These are phyloP conservation scores for Homarus gammarus DNA, from an alignment of 2,888 invertebrate genomes.

Conservation along the genomic window DNA sequence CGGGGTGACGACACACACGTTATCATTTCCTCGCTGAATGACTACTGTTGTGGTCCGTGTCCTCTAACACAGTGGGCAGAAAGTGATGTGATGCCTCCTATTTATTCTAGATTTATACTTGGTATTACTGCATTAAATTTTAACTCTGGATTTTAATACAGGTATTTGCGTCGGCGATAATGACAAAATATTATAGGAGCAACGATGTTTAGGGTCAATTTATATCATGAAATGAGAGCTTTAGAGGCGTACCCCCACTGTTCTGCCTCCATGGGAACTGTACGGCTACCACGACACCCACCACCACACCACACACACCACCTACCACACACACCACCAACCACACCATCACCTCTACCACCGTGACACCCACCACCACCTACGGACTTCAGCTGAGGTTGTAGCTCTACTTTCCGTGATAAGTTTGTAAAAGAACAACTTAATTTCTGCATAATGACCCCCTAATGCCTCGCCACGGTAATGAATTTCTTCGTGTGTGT, in stretches of 20 bases:
- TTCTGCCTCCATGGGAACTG: too few relatives aligned
- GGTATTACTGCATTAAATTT: too few relatives aligned
- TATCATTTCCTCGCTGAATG: constrained; percentile 3
- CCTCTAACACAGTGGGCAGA: too few relatives aligned
- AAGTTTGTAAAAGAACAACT: constrained; percentile 43
- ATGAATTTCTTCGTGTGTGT: constrained; percentile 39
- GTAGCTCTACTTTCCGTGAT: background rate
- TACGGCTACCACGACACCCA: background rate
- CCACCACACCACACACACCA: constrained; percentile 12
- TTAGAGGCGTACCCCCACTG: too few relatives aligned
- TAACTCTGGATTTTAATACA: too few relatives aligned
- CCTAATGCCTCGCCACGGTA: constrained; percentile 35
- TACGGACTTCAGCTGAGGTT: background rate
- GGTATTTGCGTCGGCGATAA: too few relatives aligned
- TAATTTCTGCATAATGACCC: constrained; percentile 53
- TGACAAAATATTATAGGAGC: too few relatives aligned
- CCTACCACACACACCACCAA: background rate
- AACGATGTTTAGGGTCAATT: too few relatives aligned
- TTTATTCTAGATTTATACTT: too few relatives aligned
- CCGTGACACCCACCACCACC: background rate
- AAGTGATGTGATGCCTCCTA: too few relatives aligned
- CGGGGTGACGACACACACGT: background rate
- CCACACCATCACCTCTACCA: background rate
- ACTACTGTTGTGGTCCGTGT: background rate
- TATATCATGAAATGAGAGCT: too few relatives aligned